Evolutionary conservation across 2,113 vertebrate species (phyloP), one percentile per base, ranked within the genome.

Genomic region (Phodopus roborovskii): DNA sequence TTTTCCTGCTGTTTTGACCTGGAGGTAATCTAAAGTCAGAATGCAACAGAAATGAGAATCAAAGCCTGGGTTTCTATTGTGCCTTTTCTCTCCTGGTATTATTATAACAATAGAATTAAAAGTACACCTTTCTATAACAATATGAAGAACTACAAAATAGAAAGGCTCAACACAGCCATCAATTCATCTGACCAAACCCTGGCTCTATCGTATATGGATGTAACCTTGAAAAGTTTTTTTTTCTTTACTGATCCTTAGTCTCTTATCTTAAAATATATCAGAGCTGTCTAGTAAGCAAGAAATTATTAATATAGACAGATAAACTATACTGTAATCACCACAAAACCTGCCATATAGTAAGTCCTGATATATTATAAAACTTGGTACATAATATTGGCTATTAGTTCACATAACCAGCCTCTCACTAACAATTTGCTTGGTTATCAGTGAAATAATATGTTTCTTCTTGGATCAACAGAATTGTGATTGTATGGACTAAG

Each of bases 41-140:
- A 84, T 68, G 22, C 42, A 70, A 24, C 3, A 84, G 56, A 91
- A 3, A 39, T 81, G 16, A 28, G 16, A n/a, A 42, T 93, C 64
- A 84, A 87, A 83, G 16, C 2, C n/a, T 73, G 3, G 26, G 7
- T 6, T 53, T 64, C 71, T 62, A 81, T 64, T 26, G 17, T 30
- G 11, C 39, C 19, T 45, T 79, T 22, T 0, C 28, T 77, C 11
- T 92, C 53, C 28, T 77, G 62, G 4, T 4, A 6, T 62, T 7
- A 71, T 13, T 71, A 42, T 75, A 24, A n/a, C 28, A 85, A 64
- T 42, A 66, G 81, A 84, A 79, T 92, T 92, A 10, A 95, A 92
- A 95, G 20, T 16, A 64, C 19, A 33, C 24, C 6, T 92, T 56
- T 92, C 12, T 87, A 16, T 90, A 87, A 66, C 28, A 89, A 78